These are phyloP conservation scores for Camponotus pennsylvanicus DNA, from an alignment of 1,140 invertebrate species.

Conservation along the genomic window DNA sequence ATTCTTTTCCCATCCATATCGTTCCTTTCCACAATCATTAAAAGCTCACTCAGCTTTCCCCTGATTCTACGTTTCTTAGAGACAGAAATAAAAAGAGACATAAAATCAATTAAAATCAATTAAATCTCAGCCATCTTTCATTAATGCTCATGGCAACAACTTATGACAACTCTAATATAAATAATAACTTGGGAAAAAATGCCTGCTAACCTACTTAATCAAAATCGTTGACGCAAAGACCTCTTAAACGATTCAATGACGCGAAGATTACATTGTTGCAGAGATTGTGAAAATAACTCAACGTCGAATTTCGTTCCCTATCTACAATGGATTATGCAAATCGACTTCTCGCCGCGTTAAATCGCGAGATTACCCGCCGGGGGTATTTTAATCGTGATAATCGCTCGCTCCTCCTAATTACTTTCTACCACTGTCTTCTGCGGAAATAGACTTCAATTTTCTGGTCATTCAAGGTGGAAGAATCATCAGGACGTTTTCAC, in stretches of 20 bases:
- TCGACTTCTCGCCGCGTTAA: conserved; percentile 54
- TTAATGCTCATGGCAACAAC: not conserved
- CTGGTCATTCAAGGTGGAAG: not conserved
- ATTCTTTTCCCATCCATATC: not conserved
- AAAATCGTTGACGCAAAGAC: not conserved
- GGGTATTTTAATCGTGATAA: conserved; percentile 66
- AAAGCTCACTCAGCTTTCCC: not conserved
- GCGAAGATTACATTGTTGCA: conserved; percentile 50
- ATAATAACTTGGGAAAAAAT: not conserved
- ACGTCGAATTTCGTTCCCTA: conserved; percentile 60
- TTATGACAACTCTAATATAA: not conserved
- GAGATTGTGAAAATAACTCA: conserved; percentile 30
- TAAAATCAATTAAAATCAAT: conserved; percentile 23
- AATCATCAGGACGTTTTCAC: conserved; percentile 28
- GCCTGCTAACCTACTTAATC: not conserved
- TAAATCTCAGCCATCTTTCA: not conserved
- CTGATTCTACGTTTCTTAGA: not conserved
- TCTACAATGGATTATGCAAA: conserved; percentile 65
- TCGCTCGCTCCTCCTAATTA: conserved; percentile 62
- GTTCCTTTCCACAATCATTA: not conserved
- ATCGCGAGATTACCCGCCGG: conserved; percentile 54
- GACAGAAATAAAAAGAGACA: not conserved
- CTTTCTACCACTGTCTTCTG: conserved; percentile 50
- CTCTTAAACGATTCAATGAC: conserved; percentile 40
- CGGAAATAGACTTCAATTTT: conserved; percentile 37